These are phyloP conservation scores for Calyptomena viridis DNA, from an alignment of 2,113 vertebrate species.

Conservation along the genomic window DNA sequence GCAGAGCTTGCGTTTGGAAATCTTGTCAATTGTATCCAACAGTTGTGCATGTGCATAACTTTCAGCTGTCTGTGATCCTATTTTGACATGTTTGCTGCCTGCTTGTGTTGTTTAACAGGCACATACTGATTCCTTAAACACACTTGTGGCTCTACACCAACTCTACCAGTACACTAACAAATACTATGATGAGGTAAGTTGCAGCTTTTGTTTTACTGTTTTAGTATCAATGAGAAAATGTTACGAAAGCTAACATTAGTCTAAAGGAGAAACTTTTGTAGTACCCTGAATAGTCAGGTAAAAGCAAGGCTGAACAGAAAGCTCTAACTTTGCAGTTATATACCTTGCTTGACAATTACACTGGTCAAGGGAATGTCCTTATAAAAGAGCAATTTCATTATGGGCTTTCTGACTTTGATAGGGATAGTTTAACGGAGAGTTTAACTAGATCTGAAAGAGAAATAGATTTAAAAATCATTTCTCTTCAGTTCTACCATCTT, in stretches of 20 bases:
- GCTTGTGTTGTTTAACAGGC: conserved; percentile 74
- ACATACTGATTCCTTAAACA: conserved; percentile 96
- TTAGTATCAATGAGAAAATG: background rate
- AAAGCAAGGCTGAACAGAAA: background rate
- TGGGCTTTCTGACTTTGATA: background rate
- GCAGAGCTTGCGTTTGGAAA: background rate
- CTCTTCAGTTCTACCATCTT: background rate
- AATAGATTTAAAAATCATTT: background rate
- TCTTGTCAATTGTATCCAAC: background rate
- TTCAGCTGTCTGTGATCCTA: background rate
- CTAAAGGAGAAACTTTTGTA: background rate
- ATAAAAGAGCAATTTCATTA: background rate
- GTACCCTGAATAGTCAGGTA: background rate
- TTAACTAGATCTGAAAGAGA: background rate
- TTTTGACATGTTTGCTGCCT: conserved; percentile 31
- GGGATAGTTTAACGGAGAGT: background rate
- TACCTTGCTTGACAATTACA: background rate
- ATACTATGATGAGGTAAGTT: conserved; percentile 95
- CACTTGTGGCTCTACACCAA: conserved; percentile 93
- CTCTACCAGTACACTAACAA: conserved; percentile 98
- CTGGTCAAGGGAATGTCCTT: background rate
- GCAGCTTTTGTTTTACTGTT: background rate
- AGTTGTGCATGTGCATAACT: background rate
- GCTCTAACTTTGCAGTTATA: background rate
- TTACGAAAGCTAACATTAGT: background rate